A percentile compares a stretch with the other conserved stretches of the same genome.
Conservation (phyloP, 2,797 vertebrate species). For the Psittacula echo region DNA sequence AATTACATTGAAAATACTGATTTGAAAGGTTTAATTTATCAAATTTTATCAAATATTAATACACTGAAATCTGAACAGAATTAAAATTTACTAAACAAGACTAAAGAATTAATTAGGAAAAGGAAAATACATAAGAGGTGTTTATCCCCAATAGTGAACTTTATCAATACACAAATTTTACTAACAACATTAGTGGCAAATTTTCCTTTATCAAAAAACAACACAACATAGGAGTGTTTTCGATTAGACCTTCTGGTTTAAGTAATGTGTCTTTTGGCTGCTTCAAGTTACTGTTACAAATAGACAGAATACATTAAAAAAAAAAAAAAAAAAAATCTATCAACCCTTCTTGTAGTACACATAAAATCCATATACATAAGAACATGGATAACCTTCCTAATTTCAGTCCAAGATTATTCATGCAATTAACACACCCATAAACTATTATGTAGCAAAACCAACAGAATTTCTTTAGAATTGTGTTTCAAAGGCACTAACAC, state of each 20-base stretch:
- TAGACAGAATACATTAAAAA: background rate
- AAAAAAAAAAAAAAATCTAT: background rate
- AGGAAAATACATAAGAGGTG: background rate
- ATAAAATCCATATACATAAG: background rate
- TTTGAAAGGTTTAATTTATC: background rate
- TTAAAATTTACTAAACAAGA: background rate
- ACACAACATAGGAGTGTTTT: background rate
- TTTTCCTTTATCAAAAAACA: background rate
- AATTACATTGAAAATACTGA: background rate
- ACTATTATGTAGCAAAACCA: background rate
- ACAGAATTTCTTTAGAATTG: background rate
- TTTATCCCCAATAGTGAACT: background rate
- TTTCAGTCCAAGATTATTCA: background rate
- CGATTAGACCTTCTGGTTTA: background rate
- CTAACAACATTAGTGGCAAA: background rate
- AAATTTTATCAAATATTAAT: background rate
- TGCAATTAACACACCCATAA: background rate
- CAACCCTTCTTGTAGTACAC: background rate
- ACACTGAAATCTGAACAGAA: background rate
- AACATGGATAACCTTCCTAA: background rate
- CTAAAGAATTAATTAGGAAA: background rate
- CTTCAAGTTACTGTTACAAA: background rate
- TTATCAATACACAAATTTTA: background rate
- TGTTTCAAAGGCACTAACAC: background rate
- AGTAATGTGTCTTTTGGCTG: background rate